These are phyloP conservation scores for Littorina saxatilis DNA, from an alignment of 1,140 invertebrate genomes.

Conservation along the genomic window DNA sequence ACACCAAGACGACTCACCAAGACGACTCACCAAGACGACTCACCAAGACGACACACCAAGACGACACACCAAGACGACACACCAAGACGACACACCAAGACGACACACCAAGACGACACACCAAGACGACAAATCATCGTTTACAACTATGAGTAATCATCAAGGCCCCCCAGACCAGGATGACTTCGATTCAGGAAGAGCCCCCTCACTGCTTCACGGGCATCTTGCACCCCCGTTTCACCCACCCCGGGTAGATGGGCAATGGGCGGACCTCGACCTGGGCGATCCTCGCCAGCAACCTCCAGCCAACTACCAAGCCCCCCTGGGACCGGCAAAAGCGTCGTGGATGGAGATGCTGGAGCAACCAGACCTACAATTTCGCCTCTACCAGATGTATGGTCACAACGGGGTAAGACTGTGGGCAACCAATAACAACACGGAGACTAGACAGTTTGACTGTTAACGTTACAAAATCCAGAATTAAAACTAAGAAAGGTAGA, in stretches of 20 bases:
- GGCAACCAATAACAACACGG: too few species aligned
- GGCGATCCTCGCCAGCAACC: neutral
- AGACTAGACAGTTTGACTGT: too few species aligned
- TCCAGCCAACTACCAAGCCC: neutral
- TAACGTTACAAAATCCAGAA: too few species aligned
- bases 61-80: neutral
- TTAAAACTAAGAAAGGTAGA: too few species aligned
- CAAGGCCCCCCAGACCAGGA: neutral
- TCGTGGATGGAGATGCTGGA: constrained; percentile 21
- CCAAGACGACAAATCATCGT: too few species aligned
- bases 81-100: neutral
- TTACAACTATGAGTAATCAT: neutral
- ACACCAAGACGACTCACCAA: too few species aligned
- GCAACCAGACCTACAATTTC: neutral
- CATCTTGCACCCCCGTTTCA: neutral
- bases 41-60: neutral
- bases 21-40: neutral
- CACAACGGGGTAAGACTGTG: neutral
- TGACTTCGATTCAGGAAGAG: neutral
- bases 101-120: neutral
- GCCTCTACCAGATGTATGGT: neutral
- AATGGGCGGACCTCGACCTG: neutral
- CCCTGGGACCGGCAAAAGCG: neutral
- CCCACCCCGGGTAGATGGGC: neutral
- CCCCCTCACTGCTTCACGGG: neutral